A percentile compares a stretch with the other conserved stretches of the same genome.
Conservation (phyloP, 2,113 vertebrate genomes). For the Nesogale talazaci region DNA sequence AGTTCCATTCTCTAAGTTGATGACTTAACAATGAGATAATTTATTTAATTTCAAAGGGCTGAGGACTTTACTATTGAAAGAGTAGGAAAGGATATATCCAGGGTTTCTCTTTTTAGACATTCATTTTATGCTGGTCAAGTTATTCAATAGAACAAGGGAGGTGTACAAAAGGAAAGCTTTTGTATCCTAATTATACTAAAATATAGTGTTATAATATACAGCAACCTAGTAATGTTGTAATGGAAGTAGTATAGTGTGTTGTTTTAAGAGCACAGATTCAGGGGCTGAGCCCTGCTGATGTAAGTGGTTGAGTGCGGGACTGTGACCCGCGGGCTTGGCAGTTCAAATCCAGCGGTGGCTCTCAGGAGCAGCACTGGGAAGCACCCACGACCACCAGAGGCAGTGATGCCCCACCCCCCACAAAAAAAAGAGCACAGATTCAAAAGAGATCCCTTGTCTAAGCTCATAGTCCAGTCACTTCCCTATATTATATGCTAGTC, state of each 20-base stretch:
- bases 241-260: background rate
- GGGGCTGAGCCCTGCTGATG: too few species aligned
- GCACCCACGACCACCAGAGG: too few species aligned
- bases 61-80: background rate
- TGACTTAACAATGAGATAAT: background rate
- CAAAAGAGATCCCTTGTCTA: background rate
- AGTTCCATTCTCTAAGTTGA: background rate
- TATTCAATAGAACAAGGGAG: background rate
- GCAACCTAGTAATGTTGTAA: background rate
- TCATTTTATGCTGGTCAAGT: background rate
- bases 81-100: background rate
- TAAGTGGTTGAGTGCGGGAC: too few species aligned
- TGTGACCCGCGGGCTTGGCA: too few species aligned
- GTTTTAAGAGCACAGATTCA: background rate
- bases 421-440: background rate
- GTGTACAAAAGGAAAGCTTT: background rate
- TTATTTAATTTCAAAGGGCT: background rate
- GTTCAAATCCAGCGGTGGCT: too few species aligned
- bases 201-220: background rate
- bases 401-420: too few species aligned
- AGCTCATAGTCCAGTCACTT: background rate
- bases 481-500: too few species aligned
- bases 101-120: background rate
- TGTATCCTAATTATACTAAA: background rate
- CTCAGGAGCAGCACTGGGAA: too few species aligned